A percentile compares a stretch with the other conserved stretches of the same genome.
These are phyloP conservation scores for Pogonomyrmex californicus DNA, from an alignment of 1,140 invertebrate species.

Conservation along the genomic window DNA sequence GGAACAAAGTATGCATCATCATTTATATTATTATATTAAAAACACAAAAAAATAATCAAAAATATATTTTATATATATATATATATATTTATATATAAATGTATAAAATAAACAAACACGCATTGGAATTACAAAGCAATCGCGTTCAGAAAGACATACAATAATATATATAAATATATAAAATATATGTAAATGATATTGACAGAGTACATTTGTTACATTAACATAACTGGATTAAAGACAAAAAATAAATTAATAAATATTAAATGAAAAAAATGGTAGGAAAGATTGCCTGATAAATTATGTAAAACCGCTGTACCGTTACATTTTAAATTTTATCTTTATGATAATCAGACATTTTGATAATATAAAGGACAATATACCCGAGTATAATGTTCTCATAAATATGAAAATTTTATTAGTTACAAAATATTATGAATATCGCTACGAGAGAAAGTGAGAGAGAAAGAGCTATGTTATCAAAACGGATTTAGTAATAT, in stretches of 20 bases:
- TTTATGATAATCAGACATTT: conserved; percentile 23
- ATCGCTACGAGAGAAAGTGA: background rate
- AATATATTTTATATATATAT: no score
- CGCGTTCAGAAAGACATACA: background rate
- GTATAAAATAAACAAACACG: background rate
- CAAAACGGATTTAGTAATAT: conserved; percentile 34
- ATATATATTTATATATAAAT: no score
- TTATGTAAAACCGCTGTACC: background rate
- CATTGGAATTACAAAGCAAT: background rate
- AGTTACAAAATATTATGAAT: conserved; percentile 34
- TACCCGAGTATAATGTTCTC: background rate
- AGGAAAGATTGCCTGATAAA: conserved; percentile 27
- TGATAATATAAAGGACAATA: conserved; percentile 18
- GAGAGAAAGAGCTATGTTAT: background rate
- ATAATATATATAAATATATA: background rate
- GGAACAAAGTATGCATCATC: background rate
- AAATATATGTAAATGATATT: background rate
- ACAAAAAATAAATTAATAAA: background rate
- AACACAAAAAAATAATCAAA: no score
- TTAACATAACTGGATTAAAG: background rate
- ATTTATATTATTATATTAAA: no score
- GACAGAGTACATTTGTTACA: background rate
- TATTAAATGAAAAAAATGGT: conserved; percentile 12
- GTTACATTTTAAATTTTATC: conserved; percentile 5
- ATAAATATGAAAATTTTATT: conserved; percentile 53